phyloP scores from a whole-genome alignment of 92 coral and sea anemone species.

The Diadumene lineata region DNA sequence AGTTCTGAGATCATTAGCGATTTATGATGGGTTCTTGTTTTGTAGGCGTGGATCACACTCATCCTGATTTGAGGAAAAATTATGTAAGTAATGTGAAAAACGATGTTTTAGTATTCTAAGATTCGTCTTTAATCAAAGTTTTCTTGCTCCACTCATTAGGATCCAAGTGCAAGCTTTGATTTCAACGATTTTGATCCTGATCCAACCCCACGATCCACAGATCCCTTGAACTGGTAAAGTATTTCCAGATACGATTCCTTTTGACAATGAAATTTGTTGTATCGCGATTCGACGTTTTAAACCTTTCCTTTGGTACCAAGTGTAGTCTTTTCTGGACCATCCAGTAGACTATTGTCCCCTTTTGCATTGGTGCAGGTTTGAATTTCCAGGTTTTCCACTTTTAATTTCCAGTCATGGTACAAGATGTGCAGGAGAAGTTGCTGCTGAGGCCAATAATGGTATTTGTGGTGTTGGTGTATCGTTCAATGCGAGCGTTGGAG shows the following conservation, averaged over 20 bases:
- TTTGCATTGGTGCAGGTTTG: no score
- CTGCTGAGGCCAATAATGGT: constrained; percentile 85
- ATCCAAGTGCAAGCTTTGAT: constrained; percentile 85
- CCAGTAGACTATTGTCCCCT: no score
- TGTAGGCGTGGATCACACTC: constrained; percentile 78
- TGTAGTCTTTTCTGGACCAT: no score
- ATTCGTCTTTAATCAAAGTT: no score
- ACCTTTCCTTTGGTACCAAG: no score
- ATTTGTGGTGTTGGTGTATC: constrained; percentile 90
- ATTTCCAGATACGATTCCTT: neutral
- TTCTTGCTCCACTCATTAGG: constrained; percentile 46
- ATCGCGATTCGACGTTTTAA: no score
- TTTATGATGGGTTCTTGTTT: neutral
- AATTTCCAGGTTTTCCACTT: neutral
- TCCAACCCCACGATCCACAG: constrained; percentile 67
- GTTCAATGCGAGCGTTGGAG: constrained; percentile 84
- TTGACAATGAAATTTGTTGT: no score
- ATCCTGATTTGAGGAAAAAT: constrained; percentile 72
- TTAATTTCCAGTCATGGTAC: constrained; percentile 64
- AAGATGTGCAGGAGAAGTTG: constrained; percentile 88
- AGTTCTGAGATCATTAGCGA: no score
- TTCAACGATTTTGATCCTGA: constrained; percentile 73
- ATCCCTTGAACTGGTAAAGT: constrained; percentile 69
- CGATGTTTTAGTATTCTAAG: no score
- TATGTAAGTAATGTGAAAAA: constrained; percentile 53